Evolutionary conservation across 2,888 invertebrate species (phyloP).

Genomic region (Hirtodrosophila histrioides): DNA sequence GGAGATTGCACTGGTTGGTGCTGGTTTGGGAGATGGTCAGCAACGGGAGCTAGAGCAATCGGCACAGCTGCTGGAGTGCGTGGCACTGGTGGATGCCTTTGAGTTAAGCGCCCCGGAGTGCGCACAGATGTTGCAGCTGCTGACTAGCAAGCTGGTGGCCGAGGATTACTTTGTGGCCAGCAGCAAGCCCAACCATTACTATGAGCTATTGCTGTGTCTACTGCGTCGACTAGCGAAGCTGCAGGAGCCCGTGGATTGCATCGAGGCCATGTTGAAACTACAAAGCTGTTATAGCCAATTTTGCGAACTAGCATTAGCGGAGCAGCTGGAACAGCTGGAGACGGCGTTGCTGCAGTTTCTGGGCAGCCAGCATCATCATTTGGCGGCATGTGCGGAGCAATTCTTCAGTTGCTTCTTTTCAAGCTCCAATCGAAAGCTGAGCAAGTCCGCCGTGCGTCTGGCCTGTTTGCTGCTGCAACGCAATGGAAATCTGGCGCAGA

Average conservation of each 20-base stretch:
- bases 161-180: constrained; percentile 76
- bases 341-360: constrained; percentile 86
- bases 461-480: constrained; percentile 86
- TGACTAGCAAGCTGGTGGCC: constrained; percentile 81
- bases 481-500: constrained; percentile 37
- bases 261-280: constrained; percentile 83
- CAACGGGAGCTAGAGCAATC: constrained; percentile 11
- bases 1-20: constrained; percentile 55
- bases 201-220: constrained; percentile 85
- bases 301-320: constrained; percentile 75
- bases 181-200: constrained; percentile 84
- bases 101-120: constrained; percentile 75
- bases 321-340: constrained; percentile 86
- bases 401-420: constrained; percentile 86
- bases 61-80: constrained; percentile 64
- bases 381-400: constrained; percentile 85
- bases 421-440: constrained; percentile 84
- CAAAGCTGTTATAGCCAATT: constrained; percentile 85
- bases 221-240: constrained; percentile 85
- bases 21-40: background rate
- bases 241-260: constrained; percentile 65
- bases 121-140: constrained; percentile 70
- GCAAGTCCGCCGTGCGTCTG: constrained; percentile 86
- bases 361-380: constrained; percentile 87
- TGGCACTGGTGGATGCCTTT: constrained; percentile 75